These are phyloP conservation scores for Uria aalge DNA, from an alignment of 2,113 vertebrate genomes.

Conservation along the genomic window DNA sequence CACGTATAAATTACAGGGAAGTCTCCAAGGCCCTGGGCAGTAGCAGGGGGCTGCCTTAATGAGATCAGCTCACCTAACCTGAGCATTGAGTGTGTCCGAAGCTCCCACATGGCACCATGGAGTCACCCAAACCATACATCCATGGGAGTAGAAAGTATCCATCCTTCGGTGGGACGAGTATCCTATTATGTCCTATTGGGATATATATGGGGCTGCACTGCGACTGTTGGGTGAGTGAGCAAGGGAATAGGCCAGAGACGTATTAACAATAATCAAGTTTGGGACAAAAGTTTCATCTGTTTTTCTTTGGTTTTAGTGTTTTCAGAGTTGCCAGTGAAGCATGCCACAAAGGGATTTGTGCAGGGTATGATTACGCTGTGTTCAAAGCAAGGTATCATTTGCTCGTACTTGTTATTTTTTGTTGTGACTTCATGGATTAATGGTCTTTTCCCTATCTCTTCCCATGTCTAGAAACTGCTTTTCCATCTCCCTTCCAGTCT, in stretches of 20 bases:
- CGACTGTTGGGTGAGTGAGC: accelerated
- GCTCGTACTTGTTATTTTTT: not conserved
- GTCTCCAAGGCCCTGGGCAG: not conserved
- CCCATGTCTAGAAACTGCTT: not conserved
- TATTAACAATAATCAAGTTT: not conserved
- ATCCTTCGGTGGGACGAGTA: not conserved
- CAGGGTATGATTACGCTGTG: not conserved
- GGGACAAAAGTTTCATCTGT: not conserved
- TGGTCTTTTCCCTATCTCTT: not conserved
- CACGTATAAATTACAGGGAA: not conserved
- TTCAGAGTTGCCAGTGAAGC: not conserved
- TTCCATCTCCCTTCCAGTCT: not conserved
- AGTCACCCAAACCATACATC: not conserved
- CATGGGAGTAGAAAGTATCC: not conserved
- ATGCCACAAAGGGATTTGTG: not conserved
- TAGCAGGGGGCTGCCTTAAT: not conserved
- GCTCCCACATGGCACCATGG: not conserved
- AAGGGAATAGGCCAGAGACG: not conserved
- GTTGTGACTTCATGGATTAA: not conserved
- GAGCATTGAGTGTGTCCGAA: not conserved
- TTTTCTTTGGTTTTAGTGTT: not conserved
- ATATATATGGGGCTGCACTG: not conserved
- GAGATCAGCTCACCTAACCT: not conserved
- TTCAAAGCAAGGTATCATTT: not conserved
- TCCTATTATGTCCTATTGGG: not conserved